Conservation (phyloP, 2,113 vertebrate species). For the Amblyornis subalaris region DNA sequence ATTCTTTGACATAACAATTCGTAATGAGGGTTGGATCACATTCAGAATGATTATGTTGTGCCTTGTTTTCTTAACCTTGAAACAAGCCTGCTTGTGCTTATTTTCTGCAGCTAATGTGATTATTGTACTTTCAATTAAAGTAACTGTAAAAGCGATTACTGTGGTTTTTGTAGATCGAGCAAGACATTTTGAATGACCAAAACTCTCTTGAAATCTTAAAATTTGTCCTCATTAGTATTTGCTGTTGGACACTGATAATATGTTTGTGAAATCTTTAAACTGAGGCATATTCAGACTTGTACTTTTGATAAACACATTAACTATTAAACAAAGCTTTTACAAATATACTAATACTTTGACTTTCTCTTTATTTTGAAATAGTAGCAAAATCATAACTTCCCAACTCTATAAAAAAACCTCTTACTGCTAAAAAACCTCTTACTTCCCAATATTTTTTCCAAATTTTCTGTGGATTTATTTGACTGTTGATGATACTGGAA, state of each 20-base stretch:
- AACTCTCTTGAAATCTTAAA: not conserved
- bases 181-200: not conserved
- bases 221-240: not conserved
- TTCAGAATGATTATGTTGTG: not conserved
- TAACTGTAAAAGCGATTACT: not conserved
- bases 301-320: not conserved
- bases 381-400: not conserved
- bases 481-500: not conserved
- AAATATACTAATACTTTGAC: not conserved
- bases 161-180: not conserved
- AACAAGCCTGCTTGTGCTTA: constrained; percentile 11
- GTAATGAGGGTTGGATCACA: constrained; percentile 15
- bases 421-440: not conserved
- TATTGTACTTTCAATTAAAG: constrained; percentile 46
- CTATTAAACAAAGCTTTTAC: not conserved
- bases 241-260: not conserved
- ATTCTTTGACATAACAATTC: constrained; percentile 24
- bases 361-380: not conserved
- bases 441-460: not conserved
- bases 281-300: not conserved
- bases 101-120: constrained; percentile 46
- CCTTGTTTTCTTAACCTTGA: not conserved
- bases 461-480: not conserved
- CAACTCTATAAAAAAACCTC: not conserved
- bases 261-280: not conserved